Evolutionary conservation across 1,140 invertebrate species (phyloP), one percentile per base, ranked within the genome.

Genomic region (Bicyclus anynana): DNA sequence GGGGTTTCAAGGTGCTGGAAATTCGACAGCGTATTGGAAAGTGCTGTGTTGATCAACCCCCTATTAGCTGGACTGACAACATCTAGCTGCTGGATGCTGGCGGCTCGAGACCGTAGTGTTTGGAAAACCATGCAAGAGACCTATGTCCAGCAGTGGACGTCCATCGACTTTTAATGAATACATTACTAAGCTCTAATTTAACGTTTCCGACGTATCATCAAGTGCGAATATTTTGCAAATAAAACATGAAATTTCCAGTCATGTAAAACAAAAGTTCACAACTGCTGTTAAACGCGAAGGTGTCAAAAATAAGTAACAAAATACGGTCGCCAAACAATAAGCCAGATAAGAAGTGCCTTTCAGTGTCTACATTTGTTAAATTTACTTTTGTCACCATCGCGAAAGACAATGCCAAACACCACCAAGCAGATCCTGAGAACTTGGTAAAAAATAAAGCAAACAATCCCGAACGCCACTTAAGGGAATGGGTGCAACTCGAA

Each of bases 401-500:
- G 50, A 66, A 59, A 56, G 48, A 64, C 62, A 56, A 59, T 58
- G 53, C 52, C 59, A 55, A 62, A 73, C 58, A 59, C 61, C 54
- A 60, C n/a, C 40, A 42, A 55, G 20, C 23, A 42, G 55, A 57
- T 47, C 37, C 55, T 50, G 37, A 48, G 60, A 59, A 62, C 50
- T 59, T 53, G 16, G 49, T 50, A 59, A 61, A 61, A 61, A 61
- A 61, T 54, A 18, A 50, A 56, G 77, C 69, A 79, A 59, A 73
- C 72, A 62, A 57, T 16, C 73, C 69, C 65, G 57, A 76, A 84
- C 66, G 78, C 81, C 82, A 88, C 84, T 88, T 82, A 86, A 77
- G 74, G 78, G 82, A 78, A 80, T 78, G 82, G 77, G 79, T 80
- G 80, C 81, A 74, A 73, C 72, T 79, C 68, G 67, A 83, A 84